Conservation (phyloP, 2,113 vertebrate genomes). For the Tychaedon coryphoeus region DNA sequence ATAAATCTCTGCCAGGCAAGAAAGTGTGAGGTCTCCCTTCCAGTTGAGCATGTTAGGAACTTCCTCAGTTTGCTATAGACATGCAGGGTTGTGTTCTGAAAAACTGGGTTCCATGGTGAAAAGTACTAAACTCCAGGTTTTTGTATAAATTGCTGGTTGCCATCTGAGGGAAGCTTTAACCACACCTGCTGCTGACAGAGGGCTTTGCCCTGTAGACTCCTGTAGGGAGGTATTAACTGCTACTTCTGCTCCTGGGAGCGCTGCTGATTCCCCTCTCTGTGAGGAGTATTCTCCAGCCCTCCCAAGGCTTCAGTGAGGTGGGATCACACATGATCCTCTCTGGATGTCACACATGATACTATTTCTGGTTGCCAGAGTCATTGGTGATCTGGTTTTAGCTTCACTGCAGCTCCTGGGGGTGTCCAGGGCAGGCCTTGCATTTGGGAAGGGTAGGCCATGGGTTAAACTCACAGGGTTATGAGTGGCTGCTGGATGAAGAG, state of each 20-base stretch:
- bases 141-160: neutral
- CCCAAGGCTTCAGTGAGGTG: rapidly evolving
- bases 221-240: neutral
- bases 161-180: neutral
- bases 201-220: neutral
- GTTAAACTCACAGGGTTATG: neutral
- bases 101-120: neutral
- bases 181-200: neutral
- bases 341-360: too few species aligned
- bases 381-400: rapidly evolving
- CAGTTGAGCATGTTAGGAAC: rapidly evolving
- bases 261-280: neutral
- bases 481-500: neutral
- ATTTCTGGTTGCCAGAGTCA: neutral
- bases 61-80: neutral
- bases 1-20: neutral
- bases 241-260: neutral
- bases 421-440: neutral
- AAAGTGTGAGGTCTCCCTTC: neutral
- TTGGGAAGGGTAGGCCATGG: neutral
- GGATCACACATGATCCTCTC: neutral
- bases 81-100: neutral
- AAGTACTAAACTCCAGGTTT: neutral
- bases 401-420: neutral
- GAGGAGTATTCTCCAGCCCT: neutral